Evolutionary conservation across 1,140 invertebrate species (phyloP), one percentile per base, ranked within the genome.

Genomic region (Prorops nasuta): DNA sequence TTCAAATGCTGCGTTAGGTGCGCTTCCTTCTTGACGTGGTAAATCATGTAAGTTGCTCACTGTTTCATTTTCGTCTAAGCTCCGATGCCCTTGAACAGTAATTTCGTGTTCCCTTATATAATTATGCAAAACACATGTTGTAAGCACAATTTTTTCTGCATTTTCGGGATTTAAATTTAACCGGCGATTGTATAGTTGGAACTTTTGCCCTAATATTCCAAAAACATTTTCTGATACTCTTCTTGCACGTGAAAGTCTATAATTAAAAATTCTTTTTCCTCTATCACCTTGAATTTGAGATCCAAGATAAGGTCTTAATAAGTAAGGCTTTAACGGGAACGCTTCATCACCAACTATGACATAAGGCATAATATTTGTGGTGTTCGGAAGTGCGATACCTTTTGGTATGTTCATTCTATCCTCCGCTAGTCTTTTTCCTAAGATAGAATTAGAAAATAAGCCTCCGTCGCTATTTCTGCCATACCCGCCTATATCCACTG

Each of bases 161-260:
- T 49, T 17, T 34, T 64, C 34, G 22, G 53, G 36, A 17, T 50
- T 49, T 15, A 59, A 49, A 43, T 57, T 50, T 31, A 69, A 54
- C 35, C 62, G 47, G 16, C 49, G 47, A 38, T 67, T 65, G 50
- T 74, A 77, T 45, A 78, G 64, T 53, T 65, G 46, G 66, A 70
- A 78, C 56, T 71, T 76, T 32, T 67, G 66, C 18, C 68, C 54
- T 24, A 79, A 45, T 48, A 77, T 74, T 3, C 72, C 72, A 61
- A 79, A 78, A 16, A 66, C 64, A 61, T 76, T 76, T 58, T 79
- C 72, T 7, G 74, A 60, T 9, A 64, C 64, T 39, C 69, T 56
- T 42, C 72, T 43, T 31, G 66, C 71, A 36, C 69, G 56, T 15
- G 63, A 69, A 19, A 76, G 46, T 51, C 74, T 55, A 53, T 75